Conservation (phyloP, 2,113 vertebrate species). For the Pipra filicauda region DNA sequence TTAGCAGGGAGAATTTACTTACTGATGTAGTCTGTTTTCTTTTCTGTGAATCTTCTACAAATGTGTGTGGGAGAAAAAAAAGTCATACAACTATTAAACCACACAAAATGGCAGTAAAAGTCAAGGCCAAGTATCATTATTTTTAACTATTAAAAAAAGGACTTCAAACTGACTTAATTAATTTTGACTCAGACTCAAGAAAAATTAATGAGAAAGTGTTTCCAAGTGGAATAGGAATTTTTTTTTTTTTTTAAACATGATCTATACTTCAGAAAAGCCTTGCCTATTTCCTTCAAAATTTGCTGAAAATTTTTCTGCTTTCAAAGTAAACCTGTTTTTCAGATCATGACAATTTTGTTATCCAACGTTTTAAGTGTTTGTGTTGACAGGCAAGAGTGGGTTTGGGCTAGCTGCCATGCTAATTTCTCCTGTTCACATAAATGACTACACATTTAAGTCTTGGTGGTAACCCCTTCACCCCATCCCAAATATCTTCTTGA, state of each 20-base stretch:
- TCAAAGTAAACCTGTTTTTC: conserved; percentile 1
- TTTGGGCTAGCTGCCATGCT: background rate
- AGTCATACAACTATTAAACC: background rate
- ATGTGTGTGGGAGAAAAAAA: background rate
- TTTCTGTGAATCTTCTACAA: background rate
- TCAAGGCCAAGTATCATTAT: background rate
- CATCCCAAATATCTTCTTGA: background rate
- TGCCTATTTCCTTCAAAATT: background rate
- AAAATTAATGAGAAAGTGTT: background rate
- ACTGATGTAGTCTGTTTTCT: background rate
- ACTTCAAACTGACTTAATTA: background rate
- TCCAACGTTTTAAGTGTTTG: background rate
- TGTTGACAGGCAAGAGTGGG: background rate
- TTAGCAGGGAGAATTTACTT: background rate
- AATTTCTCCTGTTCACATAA: background rate
- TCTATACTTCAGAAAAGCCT: background rate
- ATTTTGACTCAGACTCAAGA: background rate
- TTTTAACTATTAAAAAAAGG: background rate
- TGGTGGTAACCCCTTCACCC: background rate
- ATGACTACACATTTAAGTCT: background rate
- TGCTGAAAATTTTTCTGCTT: background rate
- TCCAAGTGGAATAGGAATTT: background rate
- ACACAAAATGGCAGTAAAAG: background rate
- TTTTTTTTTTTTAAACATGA: background rate
- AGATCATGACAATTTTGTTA: background rate